Conservation (phyloP, 2,797 vertebrate species). For the Hippopotamyrus pictus region DNA sequence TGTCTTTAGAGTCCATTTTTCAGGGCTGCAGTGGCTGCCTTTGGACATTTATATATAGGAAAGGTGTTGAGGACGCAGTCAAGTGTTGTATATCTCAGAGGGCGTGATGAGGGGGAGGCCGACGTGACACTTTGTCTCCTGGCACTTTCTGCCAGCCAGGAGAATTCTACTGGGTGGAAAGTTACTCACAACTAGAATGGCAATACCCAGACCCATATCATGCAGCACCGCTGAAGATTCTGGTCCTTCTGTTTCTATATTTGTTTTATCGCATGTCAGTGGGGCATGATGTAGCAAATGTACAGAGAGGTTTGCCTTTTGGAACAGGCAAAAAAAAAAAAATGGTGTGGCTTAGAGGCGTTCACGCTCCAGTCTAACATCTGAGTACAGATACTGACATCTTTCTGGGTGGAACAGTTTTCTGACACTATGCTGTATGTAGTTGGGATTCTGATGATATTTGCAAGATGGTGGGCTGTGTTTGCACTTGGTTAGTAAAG, state of each 20-base stretch:
- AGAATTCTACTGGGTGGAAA: background rate
- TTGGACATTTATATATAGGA: background rate
- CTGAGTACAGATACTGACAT: background rate
- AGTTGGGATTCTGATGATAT: background rate
- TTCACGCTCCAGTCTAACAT: background rate
- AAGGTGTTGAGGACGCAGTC: background rate
- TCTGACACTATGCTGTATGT: background rate
- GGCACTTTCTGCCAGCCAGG: background rate
- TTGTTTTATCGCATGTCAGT: background rate
- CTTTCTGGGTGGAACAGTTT: background rate
- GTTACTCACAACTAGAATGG: constrained; percentile 4
- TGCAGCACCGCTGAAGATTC: background rate
- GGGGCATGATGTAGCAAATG: background rate
- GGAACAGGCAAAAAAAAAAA: background rate
- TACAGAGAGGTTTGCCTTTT: background rate
- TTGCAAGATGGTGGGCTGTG: background rate
- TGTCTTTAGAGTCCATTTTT: background rate
- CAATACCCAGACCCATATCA: background rate
- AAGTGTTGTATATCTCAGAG: background rate
- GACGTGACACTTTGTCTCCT: background rate
- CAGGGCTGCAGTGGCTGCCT: background rate
- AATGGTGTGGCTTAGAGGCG: background rate
- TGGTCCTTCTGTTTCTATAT: background rate
- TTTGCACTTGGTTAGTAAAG: background rate
- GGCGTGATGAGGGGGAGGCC: background rate